Evolutionary conservation across 2,797 vertebrate species (phyloP).

Genomic region (Argya squamiceps): DNA sequence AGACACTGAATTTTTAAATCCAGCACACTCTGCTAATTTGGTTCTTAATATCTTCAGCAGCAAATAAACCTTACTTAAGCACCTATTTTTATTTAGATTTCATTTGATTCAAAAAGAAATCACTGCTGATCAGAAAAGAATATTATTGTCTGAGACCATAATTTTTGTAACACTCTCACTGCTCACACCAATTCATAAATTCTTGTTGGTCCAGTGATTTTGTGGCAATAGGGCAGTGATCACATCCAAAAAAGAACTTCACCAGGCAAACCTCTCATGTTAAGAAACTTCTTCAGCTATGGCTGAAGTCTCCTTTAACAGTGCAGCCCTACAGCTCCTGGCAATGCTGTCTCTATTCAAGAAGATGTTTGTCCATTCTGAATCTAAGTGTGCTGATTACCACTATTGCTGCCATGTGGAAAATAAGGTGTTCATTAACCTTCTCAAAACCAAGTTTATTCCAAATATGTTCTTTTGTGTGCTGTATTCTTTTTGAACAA

Average conservation of each 20-base stretch:
- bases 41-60: background rate
- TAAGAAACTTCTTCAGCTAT: background rate
- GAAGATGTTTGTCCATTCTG: background rate
- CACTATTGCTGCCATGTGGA: background rate
- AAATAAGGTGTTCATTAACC: background rate
- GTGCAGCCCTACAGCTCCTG: background rate
- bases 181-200: background rate
- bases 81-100: background rate
- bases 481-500: background rate
- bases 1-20: background rate
- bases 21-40: background rate
- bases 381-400: background rate
- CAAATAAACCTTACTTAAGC: background rate
- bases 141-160: background rate
- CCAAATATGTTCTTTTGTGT: background rate
- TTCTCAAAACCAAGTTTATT: background rate
- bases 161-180: background rate
- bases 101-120: background rate
- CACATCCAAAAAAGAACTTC: background rate
- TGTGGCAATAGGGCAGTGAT: background rate
- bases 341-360: background rate
- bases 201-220: background rate
- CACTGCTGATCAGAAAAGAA: background rate
- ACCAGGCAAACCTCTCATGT: background rate
- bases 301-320: background rate